Evolutionary conservation across 2,888 invertebrate species (phyloP).

Genomic region (Chelonus formosanus): DNA sequence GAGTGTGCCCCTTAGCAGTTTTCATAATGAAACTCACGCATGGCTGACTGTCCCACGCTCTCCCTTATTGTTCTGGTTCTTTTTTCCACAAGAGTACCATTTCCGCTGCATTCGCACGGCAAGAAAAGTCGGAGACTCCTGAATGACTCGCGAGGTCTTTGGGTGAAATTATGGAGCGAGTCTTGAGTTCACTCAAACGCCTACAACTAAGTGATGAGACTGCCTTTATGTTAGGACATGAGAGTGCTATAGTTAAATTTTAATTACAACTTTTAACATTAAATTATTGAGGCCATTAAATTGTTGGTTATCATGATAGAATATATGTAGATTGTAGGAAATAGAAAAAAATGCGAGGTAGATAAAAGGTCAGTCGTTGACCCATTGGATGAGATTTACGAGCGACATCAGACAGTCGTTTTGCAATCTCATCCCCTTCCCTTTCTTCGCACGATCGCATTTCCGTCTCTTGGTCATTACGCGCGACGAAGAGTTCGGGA

Average conservation of each 20-base stretch:
- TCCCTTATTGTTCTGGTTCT: conserved; percentile 50
- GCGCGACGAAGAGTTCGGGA: conserved; percentile 19
- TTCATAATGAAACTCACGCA: conserved; percentile 49
- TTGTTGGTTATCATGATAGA: neutral
- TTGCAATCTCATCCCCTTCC: conserved; percentile 11
- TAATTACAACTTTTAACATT: too few relatives aligned
- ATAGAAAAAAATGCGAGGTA: neutral
- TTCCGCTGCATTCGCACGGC: conserved; percentile 41
- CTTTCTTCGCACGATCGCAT: conserved; percentile 22
- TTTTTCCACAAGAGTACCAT: conserved; percentile 35
- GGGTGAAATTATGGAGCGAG: conserved; percentile 4
- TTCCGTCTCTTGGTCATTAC: conserved; percentile 28
- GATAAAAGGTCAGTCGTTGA: conserved; percentile 15
- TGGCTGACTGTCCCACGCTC: conserved; percentile 54
- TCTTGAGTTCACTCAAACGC: neutral
- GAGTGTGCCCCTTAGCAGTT: conserved; percentile 20
- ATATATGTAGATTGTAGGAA: conserved; percentile 2
- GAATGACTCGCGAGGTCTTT: conserved; percentile 5
- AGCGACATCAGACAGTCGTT: conserved; percentile 14
- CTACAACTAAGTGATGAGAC: neutral
- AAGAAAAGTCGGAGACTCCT: conserved; percentile 28
- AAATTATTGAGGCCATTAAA: conserved; percentile 1
- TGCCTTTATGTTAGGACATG: too few relatives aligned
- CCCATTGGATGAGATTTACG: conserved; percentile 14
- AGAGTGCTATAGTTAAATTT: too few relatives aligned